Evolutionary conservation across 2,113 vertebrate genomes (phyloP).

Genomic region (Pachycephala philippinensis): DNA sequence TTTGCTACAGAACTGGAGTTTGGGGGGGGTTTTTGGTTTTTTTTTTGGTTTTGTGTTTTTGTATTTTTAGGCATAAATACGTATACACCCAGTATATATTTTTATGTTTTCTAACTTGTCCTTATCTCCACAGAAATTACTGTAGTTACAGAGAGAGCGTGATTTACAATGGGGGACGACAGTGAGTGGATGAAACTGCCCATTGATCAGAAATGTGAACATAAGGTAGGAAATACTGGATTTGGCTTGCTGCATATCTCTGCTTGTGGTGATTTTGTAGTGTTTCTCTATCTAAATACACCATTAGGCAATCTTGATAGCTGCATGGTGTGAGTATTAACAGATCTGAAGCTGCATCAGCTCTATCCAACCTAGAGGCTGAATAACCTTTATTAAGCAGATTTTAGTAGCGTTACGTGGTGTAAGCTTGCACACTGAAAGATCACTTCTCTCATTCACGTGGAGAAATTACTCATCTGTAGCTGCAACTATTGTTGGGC

Average conservation of each 20-base stretch:
- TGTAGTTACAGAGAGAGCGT: slow-evolving; percentile 38
- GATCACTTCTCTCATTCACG: not conserved
- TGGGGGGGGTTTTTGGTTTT: not conserved
- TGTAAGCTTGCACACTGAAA: accelerated
- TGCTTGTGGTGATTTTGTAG: not conserved
- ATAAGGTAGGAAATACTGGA: slow-evolving; percentile 82
- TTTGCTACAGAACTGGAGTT: not conserved
- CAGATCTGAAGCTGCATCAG: not conserved
- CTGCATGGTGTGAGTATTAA: accelerated
- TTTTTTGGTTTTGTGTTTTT: not conserved
- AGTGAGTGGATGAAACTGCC: slow-evolving; percentile 98
- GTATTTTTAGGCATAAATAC: not conserved
- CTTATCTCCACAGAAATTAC: slow-evolving; percentile 48
- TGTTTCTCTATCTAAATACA: not conserved
- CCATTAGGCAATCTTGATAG: not conserved
- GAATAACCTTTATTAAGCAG: not conserved
- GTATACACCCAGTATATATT: not conserved
- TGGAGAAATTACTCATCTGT: not conserved
- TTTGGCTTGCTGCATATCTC: not conserved
- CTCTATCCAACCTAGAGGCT: not conserved
- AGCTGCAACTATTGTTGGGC: not conserved
- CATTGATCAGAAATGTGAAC: slow-evolving; percentile 97
- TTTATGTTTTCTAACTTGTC: not conserved
- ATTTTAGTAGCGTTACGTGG: not conserved
- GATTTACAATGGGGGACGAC: slow-evolving; percentile 91